A percentile compares a stretch with the other conserved stretches of the same genome.
Conservation (phyloP, 2,888 invertebrate species). For the Xestia xanthographa region DNA sequence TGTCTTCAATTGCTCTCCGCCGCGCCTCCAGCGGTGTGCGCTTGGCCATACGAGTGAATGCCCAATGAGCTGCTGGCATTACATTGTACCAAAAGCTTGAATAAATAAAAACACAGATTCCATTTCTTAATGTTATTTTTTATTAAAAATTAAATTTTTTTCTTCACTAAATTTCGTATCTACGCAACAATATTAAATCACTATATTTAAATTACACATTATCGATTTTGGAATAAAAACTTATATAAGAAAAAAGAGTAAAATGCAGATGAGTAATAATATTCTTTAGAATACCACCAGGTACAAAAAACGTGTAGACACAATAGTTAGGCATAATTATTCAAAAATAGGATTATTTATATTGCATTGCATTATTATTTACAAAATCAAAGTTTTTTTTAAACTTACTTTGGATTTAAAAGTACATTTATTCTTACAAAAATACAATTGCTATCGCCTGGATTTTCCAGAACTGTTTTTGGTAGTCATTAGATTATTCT, state of each 20-base stretch:
- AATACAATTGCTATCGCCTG: conserved; percentile 30
- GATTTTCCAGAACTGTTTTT: conserved; percentile 8
- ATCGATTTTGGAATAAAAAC: conserved; percentile 79
- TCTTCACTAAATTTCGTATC: conserved; percentile 59
- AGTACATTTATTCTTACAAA: conserved; percentile 48
- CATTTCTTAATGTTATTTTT: conserved; percentile 72
- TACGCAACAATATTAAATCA: conserved; percentile 63
- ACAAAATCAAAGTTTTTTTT: conserved; percentile 11
- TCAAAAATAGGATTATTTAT: conserved; percentile 33
- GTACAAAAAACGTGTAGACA: conserved; percentile 49
- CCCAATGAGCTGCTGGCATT: neutral
- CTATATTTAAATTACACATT: conserved; percentile 69
- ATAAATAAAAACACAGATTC: conserved; percentile 45
- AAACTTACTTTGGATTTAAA: neutral
- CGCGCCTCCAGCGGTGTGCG: too few relatives aligned
- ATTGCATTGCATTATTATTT: conserved; percentile 36
- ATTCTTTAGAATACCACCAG: conserved; percentile 56
- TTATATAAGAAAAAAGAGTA: conserved; percentile 68
- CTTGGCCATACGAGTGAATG: too few relatives aligned
- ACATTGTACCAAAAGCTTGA: too few relatives aligned
- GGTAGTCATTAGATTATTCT: conserved; percentile 27
- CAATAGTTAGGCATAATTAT: conserved; percentile 41
- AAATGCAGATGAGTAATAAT: conserved; percentile 74
- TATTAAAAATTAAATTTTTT: conserved; percentile 74
- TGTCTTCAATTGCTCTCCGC: too few relatives aligned